Percentiles rank a stretch among this genome's conserved stretches.
Conservation (phyloP, 2,888 invertebrate species). For the Nycteola revayana region DNA sequence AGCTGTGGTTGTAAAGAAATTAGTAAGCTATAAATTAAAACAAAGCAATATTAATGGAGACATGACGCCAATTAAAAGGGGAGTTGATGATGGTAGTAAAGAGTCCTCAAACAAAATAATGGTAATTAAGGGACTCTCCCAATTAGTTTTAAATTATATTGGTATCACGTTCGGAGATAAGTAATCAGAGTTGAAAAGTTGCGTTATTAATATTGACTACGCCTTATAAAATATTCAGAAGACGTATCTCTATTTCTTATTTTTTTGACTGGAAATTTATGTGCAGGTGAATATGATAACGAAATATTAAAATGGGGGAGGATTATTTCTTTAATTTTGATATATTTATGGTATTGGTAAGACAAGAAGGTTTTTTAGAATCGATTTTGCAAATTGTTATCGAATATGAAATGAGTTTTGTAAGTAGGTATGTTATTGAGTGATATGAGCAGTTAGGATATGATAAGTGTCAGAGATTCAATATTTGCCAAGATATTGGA, state of each 20-base stretch:
- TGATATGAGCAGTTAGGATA: slow-evolving; percentile 2
- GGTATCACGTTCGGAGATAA: slow-evolving; percentile 44
- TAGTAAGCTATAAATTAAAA: slow-evolving; percentile 16
- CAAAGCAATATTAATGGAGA: slow-evolving; percentile 24
- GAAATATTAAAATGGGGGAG: slow-evolving; percentile 11
- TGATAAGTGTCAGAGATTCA: slow-evolving; percentile 14
- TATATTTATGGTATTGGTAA: no score
- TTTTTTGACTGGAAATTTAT: slow-evolving; percentile 10
- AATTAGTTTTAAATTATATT: slow-evolving; percentile 38
- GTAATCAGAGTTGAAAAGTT: slow-evolving; percentile 51
- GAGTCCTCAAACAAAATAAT: slow-evolving; percentile 21
- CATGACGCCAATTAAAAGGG: slow-evolving; percentile 22
- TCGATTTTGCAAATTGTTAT: no score
- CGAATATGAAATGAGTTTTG: no score
- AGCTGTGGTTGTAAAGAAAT: slow-evolving; percentile 6
- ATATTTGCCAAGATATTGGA: slow-evolving; percentile 23
- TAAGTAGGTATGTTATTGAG: background rate
- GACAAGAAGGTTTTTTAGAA: no score
- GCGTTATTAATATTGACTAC: slow-evolving; percentile 44
- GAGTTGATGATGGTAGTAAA: slow-evolving; percentile 15
- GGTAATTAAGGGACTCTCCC: slow-evolving; percentile 19
- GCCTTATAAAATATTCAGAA: slow-evolving; percentile 41
- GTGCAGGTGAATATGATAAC: slow-evolving; percentile 11
- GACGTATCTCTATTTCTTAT: slow-evolving; percentile 17
- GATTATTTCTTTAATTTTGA: slow-evolving; percentile 3